These are phyloP conservation scores for Xyrauchen texanus DNA, from an alignment of 2,113 vertebrate genomes.

Conservation along the genomic window DNA sequence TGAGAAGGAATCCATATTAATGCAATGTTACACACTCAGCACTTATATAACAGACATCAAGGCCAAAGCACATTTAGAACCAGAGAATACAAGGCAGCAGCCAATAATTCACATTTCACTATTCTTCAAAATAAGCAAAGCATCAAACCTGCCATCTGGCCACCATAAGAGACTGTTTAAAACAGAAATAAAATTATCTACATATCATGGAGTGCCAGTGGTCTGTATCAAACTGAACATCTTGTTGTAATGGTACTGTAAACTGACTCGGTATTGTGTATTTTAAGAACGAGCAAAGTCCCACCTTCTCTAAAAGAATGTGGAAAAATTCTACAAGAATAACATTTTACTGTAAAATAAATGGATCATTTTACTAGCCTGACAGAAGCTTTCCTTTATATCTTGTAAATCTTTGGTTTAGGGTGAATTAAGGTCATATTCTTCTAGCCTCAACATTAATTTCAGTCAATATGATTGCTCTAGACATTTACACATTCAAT, in stretches of 20 bases:
- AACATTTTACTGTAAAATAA: conserved; percentile 13
- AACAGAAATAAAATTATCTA: conserved; percentile 34
- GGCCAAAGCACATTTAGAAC: neutral
- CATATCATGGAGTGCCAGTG: conserved; percentile 21
- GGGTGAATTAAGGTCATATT: no score
- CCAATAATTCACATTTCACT: conserved; percentile 51
- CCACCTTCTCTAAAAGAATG: neutral
- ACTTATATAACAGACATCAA: conserved; percentile 30
- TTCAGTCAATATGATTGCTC: no score
- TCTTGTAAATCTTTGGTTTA: no score
- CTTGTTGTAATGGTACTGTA: conserved; percentile 39
- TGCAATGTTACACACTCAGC: neutral
- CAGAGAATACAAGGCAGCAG: conserved; percentile 16
- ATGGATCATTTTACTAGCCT: conserved; percentile 11
- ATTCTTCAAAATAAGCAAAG: conserved; percentile 54
- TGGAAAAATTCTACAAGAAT: neutral
- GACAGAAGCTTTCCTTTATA: neutral
- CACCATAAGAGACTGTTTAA: conserved; percentile 45
- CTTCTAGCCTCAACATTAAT: no score
- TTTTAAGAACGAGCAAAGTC: neutral
- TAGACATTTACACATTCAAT: no score
- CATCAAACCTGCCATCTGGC: conserved; percentile 54
- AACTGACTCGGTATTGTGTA: conserved; percentile 29
- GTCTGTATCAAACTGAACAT: conserved; percentile 36
- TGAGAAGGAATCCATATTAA: conserved; percentile 12